Base-by-base conservation (phyloP, 2,113 vertebrate species). In the Taurulus bubalis region DNA sequence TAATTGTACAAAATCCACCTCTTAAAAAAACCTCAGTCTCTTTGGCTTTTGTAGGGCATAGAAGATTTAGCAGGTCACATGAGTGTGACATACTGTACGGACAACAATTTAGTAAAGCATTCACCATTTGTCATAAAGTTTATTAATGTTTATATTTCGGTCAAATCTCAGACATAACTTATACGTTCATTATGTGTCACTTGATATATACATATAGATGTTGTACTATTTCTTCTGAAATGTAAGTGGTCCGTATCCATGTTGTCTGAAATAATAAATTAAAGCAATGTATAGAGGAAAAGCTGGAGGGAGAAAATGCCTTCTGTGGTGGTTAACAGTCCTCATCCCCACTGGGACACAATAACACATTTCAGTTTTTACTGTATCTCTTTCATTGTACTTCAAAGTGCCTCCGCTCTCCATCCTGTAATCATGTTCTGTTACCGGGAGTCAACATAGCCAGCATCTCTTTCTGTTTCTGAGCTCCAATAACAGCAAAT, bases 251-350 rank as follows among this genome's bases (percentile, higher is more conserved):
- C 69, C 71, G 26, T 55, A 26, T 60, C 6, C 24, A 34, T 30
- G 26, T 45, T 16, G 16, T 65, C 28, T 64, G 79, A 10, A 85
- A 86, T 89, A 78, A 86, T 83, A 66, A 28, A 85, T 85, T 11
- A 71, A 64, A 64, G 64, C 11, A 30, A 74, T 24, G 55, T 34
- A 79, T 28, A 66, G 38, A 59, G 18, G 47, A 32, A 47, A 34
- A 49, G 59, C 74, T 74, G 53, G 38, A 56, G 45, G 80, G 63
- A 24, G 70, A 18, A 24, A 24, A 64, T 38, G 59, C 15, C 32
- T 53, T 51, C 53, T 38, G 30, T 20, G 0, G 67, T 84, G 62
- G 80, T 85, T 76, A 80, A 38, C 63, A 79, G 64, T 82, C 56
- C 40, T 53, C 11, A 30, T 82, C 34, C 71, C 81, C 51, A 56